These are phyloP conservation scores for Aix galericulata DNA, from an alignment of 2,113 vertebrate genomes.

Conservation along the genomic window DNA sequence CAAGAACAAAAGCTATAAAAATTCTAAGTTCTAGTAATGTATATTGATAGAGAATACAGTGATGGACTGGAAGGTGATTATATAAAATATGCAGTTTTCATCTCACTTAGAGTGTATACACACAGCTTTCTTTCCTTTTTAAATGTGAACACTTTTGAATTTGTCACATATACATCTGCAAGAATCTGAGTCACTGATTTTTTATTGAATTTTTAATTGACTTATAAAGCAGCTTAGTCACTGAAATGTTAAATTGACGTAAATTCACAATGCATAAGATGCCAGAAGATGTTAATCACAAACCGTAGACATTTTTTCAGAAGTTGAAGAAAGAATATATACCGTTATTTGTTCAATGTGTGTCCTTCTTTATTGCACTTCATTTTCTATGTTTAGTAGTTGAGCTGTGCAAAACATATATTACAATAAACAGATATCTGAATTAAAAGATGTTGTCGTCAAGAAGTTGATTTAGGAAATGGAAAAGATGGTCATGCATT, in stretches of 20 bases:
- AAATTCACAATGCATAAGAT: not conserved
- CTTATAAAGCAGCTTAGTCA: not conserved
- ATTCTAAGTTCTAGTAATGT: not conserved
- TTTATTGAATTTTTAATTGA: conserved; percentile 22
- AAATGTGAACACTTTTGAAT: not conserved
- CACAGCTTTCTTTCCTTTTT: not conserved
- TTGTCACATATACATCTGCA: not conserved
- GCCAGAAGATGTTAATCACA: conserved; percentile 18
- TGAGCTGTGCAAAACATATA: not conserved
- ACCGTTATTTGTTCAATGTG: not conserved
- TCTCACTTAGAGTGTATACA: not conserved
- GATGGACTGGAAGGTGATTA: not conserved
- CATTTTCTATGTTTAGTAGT: not conserved
- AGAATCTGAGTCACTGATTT: not conserved
- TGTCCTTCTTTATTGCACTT: conserved; percentile 4
- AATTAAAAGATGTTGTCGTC: not conserved
- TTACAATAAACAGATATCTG: not conserved
- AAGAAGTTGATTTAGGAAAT: not conserved
- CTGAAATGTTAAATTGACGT: conserved; percentile 18
- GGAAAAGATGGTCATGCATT: not conserved
- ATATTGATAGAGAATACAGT: not conserved
- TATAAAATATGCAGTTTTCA: not conserved
- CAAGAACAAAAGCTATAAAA: not conserved
- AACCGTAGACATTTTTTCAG: not conserved
- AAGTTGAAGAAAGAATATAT: not conserved